phyloP scores from a whole-genome alignment of 2,797 vertebrate species.

The Molossus alvarezi region DNA sequence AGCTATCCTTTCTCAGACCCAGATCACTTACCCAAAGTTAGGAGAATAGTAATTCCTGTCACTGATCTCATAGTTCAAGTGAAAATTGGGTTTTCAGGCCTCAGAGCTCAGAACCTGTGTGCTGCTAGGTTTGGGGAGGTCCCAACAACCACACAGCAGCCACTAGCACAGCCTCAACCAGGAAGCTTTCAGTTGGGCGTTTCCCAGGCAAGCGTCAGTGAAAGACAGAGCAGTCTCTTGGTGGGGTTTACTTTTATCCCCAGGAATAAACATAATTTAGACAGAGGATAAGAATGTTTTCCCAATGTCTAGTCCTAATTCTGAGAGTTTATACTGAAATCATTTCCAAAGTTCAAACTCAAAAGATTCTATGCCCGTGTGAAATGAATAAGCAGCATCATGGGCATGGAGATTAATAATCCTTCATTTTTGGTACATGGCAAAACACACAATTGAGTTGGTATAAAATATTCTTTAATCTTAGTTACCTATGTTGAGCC shows the following conservation, averaged over 20 bases:
- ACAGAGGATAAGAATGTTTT: neutral
- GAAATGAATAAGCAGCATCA: neutral
- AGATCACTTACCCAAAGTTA: conserved; percentile 64
- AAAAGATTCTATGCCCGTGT: neutral
- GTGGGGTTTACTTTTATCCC: neutral
- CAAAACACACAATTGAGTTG: neutral
- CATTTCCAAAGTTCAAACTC: neutral
- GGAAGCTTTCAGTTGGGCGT: neutral
- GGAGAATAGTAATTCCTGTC: conserved; percentile 22
- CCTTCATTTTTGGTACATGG: neutral
- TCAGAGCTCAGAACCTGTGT: conserved; percentile 25
- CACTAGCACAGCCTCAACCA: neutral
- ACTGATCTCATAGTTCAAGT: conserved; percentile 64
- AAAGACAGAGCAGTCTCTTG: neutral
- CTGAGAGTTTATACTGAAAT: neutral
- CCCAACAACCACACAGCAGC: neutral
- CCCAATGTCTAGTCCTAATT: neutral
- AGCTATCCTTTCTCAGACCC: neutral
- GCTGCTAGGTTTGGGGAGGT: neutral
- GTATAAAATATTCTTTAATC: neutral
- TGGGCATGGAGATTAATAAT: neutral
- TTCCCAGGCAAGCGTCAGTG: neutral
- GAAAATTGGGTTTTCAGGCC: neutral
- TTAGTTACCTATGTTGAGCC: neutral
- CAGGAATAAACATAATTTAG: neutral